Evolutionary conservation across 2,113 vertebrate genomes (phyloP).

Genomic region (Hippotragus niger): DNA sequence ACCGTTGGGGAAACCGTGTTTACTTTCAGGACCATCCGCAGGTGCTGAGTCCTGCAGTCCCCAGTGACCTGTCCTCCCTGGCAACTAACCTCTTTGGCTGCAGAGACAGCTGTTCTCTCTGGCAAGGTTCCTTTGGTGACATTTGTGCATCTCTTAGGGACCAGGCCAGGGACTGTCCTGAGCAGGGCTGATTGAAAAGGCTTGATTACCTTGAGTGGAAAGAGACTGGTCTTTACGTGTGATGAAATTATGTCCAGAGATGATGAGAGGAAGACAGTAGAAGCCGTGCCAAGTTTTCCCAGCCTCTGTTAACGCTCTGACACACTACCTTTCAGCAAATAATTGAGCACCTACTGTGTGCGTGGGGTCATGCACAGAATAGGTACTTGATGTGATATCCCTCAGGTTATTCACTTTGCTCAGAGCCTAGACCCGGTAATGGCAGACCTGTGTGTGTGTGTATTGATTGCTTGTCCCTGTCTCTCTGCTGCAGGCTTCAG

Average conservation of each 20-base stretch:
- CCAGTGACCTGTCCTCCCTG: conserved; percentile 34
- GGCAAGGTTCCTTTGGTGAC: conserved; percentile 56
- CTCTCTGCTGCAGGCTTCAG: conserved; percentile 85
- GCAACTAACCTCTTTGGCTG: conserved; percentile 58
- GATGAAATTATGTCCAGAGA: not conserved
- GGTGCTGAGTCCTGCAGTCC: conserved; percentile 36
- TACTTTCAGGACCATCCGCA: conserved; percentile 11
- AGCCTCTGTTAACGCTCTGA: not conserved
- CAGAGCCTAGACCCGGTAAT: conserved; percentile 6
- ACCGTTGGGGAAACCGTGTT: not conserved
- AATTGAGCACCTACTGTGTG: not conserved
- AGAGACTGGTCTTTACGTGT: not conserved
- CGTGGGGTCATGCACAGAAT: not conserved
- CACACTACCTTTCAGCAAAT: not conserved
- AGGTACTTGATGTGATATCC: not conserved
- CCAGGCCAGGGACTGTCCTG: conserved; percentile 36
- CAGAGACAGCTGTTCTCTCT: conserved; percentile 59
- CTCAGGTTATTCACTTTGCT: not conserved
- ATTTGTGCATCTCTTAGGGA: conserved; percentile 54
- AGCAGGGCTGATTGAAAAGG: conserved; percentile 17
- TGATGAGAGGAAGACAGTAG: not conserved
- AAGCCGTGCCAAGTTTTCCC: not conserved
- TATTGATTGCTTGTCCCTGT: conserved; percentile 44
- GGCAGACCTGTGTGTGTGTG: not conserved
- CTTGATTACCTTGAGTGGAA: conserved; percentile 15